Conservation (phyloP, 1,140 invertebrate species). For the Leucophenga varia region DNA sequence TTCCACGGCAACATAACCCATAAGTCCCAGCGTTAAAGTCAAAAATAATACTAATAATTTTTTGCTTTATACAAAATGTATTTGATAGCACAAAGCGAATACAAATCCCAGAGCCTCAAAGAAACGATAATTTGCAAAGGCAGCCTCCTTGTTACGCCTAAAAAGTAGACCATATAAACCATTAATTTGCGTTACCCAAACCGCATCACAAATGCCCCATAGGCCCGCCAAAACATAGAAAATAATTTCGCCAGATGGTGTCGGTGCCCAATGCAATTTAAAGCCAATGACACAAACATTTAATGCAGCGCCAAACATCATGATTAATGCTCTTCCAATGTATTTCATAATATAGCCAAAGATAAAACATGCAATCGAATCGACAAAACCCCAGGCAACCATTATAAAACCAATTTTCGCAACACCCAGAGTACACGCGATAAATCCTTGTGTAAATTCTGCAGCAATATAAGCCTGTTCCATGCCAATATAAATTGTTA, state of each 20-base stretch:
- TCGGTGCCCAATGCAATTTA: slow-evolving; percentile 1
- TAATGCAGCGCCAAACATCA: slow-evolving; percentile 5
- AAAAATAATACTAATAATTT: slow-evolving; percentile 3
- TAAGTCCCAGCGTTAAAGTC: neutral
- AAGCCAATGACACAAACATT: slow-evolving; percentile 4
- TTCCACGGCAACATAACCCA: slow-evolving; percentile 12
- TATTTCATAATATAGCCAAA: slow-evolving; percentile 12
- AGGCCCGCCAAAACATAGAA: slow-evolving; percentile 5
- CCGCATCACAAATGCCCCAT: slow-evolving; percentile 9
- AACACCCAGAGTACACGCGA: slow-evolving; percentile 7
- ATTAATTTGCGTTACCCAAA: slow-evolving; percentile 11
- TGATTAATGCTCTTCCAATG: slow-evolving; percentile 6
- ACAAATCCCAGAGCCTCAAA: slow-evolving; percentile 7
- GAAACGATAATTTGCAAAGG: slow-evolving; percentile 10
- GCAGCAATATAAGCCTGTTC: slow-evolving; percentile 11
- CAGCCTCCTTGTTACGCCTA: slow-evolving; percentile 9
- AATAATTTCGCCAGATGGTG: neutral
- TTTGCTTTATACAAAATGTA: neutral
- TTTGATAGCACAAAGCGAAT: slow-evolving; percentile 6
- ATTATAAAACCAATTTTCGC: slow-evolving; percentile 5
- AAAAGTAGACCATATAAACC: slow-evolving; percentile 12
- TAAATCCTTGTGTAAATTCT: slow-evolving; percentile 5
- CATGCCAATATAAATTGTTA: slow-evolving; percentile 9
- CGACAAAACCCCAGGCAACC: slow-evolving; percentile 8
- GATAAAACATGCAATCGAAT: slow-evolving; percentile 3